phyloP scores from a whole-genome alignment of 2,888 invertebrate species.

The Drosophila rellima region DNA sequence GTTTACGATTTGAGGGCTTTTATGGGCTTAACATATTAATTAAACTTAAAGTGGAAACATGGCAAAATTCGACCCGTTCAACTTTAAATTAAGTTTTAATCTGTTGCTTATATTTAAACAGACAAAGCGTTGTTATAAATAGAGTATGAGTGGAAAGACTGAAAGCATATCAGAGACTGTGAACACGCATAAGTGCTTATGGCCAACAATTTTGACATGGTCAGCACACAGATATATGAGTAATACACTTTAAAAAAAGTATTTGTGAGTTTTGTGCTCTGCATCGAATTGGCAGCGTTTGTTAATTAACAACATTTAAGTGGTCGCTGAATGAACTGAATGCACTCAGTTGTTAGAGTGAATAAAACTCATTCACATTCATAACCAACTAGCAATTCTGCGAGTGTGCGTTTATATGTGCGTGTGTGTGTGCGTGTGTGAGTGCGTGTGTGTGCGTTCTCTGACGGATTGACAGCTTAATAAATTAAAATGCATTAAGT shows the following conservation, averaged over 20 bases:
- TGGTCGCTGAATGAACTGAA: slow-evolving; percentile 37
- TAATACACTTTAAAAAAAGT: not conserved
- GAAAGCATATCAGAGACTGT: slow-evolving; percentile 3
- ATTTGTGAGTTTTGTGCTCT: slow-evolving; percentile 10
- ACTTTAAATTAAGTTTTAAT: slow-evolving; percentile 79
- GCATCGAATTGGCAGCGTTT: slow-evolving; percentile 24
- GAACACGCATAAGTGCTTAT: slow-evolving; percentile 42
- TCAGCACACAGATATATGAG: slow-evolving; percentile 7
- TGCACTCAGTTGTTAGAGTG: slow-evolving; percentile 15
- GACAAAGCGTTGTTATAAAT: slow-evolving; percentile 19
- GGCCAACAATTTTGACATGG: slow-evolving; percentile 8
- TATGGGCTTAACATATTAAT: slow-evolving; percentile 77
- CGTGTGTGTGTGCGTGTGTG: slow-evolving; percentile 4
- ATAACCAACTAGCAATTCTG: not conserved
- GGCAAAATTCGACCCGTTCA: slow-evolving; percentile 50
- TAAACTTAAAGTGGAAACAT: slow-evolving; percentile 71
- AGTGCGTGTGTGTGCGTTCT: slow-evolving; percentile 12
- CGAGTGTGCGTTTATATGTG: not conserved
- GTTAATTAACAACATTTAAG: slow-evolving; percentile 58
- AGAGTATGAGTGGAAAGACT: not conserved
- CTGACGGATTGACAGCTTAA: slow-evolving; percentile 76
- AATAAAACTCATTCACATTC: slow-evolving; percentile 18
- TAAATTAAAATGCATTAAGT: slow-evolving; percentile 81
- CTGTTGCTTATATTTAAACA: slow-evolving; percentile 76
- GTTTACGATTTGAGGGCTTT: slow-evolving; percentile 61